These are phyloP conservation scores for Haliclona indistincta DNA, from an alignment of 37 sponge, comb jelly and placozoan genomes.

Conservation along the genomic window DNA sequence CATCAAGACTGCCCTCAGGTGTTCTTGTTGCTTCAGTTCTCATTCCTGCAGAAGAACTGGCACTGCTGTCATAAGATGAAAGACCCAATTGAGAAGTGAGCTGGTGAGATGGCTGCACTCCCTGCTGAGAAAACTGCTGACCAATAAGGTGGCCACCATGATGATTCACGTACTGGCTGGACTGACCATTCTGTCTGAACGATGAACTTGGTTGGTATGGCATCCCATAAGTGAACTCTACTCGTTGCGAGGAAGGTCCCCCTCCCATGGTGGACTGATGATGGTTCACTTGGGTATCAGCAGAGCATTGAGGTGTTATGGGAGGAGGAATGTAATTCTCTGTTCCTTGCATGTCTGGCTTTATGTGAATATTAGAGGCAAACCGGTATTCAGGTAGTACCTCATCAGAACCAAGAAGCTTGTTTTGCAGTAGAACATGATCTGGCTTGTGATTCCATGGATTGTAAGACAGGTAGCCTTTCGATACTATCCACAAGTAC, in stretches of 20 bases:
- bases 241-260: too few species aligned
- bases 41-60: background rate
- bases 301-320: background rate
- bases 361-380: slow-evolving; percentile 1
- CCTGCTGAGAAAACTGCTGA: background rate
- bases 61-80: background rate
- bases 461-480: slow-evolving; percentile 66
- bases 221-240: background rate
- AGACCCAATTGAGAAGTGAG: background rate
- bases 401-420: slow-evolving; percentile 63
- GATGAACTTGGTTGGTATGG: background rate
- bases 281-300: background rate
- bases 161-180: background rate
- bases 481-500: slow-evolving; percentile 58
- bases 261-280: too few species aligned
- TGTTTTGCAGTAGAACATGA: slow-evolving; percentile 52
- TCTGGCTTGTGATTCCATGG: slow-evolving; percentile 81
- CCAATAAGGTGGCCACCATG: background rate
- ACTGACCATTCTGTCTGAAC: background rate
- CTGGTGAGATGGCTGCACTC: background rate
- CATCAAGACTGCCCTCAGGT: background rate
- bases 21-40: background rate
- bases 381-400: slow-evolving; percentile 56
- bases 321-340: slow-evolving; percentile 14
- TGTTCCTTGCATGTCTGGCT: slow-evolving; percentile 28